Conservation (phyloP, 2,113 vertebrate species). For the Pardalotus punctatus region DNA sequence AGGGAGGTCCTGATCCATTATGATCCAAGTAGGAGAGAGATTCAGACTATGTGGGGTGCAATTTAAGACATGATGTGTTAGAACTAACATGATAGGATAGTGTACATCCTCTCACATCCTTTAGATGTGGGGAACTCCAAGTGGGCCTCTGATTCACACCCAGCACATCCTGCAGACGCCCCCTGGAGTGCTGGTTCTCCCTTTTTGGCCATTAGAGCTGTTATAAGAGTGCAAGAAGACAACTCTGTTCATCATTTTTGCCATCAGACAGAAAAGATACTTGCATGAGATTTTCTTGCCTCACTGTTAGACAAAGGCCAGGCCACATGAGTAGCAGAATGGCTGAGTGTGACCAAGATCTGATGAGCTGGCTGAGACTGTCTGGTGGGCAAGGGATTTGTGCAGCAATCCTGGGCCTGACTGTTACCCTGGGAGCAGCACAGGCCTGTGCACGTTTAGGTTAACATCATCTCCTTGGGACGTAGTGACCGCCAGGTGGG, state of each 20-base stretch:
- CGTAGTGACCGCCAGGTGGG: neutral
- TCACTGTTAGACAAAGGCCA: neutral
- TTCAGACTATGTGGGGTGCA: neutral
- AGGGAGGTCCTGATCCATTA: neutral
- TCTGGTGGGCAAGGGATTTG: neutral
- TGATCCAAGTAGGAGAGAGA: neutral
- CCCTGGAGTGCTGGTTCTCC: neutral
- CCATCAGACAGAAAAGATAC: neutral
- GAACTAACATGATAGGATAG: neutral
- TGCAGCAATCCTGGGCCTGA: neutral
- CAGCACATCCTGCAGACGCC: rapidly evolving
- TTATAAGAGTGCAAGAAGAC: neutral
- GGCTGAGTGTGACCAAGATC: neutral
- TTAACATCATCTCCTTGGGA: rapidly evolving
- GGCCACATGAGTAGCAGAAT: neutral
- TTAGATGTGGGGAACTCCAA: neutral
- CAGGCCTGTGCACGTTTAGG: no score
- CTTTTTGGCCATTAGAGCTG: neutral
- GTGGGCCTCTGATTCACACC: neutral
- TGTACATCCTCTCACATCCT: neutral
- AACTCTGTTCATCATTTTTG: neutral
- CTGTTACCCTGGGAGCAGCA: neutral
- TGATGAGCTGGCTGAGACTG: neutral
- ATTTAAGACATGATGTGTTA: neutral
- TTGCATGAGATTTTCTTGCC: neutral